These are phyloP conservation scores for Loxodonta africana DNA, from an alignment of 2,113 vertebrate species.

Conservation along the genomic window DNA sequence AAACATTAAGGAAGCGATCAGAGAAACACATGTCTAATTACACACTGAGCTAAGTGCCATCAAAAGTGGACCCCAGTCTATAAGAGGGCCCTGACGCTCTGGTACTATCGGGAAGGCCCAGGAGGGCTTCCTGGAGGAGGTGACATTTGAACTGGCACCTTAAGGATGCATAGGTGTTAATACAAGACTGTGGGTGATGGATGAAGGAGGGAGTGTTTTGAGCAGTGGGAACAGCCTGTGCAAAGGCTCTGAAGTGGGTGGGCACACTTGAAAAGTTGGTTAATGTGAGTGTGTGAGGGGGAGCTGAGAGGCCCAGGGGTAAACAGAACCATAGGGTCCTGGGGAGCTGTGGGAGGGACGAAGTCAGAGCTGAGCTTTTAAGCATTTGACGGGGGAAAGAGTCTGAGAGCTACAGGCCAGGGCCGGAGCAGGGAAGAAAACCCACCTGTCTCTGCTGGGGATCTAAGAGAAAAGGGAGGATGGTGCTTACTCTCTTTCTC, in stretches of 20 bases:
- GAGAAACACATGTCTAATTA: neutral
- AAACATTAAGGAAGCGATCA: neutral
- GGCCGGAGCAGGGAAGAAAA: neutral
- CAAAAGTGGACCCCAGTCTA: neutral
- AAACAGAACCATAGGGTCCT: neutral
- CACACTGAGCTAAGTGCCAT: neutral
- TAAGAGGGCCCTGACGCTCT: neutral
- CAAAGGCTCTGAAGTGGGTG: neutral
- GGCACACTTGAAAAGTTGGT: neutral
- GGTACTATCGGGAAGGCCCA: neutral
- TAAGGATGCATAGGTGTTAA: neutral
- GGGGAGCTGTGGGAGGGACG: neutral
- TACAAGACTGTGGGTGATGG: neutral
- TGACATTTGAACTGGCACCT: neutral
- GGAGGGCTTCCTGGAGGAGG: conserved; percentile 41
- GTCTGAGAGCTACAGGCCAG: neutral
- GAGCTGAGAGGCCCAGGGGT: neutral
- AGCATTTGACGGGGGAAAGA: neutral
- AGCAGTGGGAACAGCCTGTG: neutral
- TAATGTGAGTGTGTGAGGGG: neutral
- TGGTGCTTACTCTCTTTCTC: neutral
- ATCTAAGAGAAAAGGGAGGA: neutral
- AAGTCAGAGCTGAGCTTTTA: neutral
- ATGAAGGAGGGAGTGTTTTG: neutral
- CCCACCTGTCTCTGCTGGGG: neutral